Percentiles rank a stretch among this genome's conserved stretches.
These are phyloP conservation scores for Ypsolopha sequella DNA, from an alignment of 2,888 invertebrate genomes.

Conservation along the genomic window DNA sequence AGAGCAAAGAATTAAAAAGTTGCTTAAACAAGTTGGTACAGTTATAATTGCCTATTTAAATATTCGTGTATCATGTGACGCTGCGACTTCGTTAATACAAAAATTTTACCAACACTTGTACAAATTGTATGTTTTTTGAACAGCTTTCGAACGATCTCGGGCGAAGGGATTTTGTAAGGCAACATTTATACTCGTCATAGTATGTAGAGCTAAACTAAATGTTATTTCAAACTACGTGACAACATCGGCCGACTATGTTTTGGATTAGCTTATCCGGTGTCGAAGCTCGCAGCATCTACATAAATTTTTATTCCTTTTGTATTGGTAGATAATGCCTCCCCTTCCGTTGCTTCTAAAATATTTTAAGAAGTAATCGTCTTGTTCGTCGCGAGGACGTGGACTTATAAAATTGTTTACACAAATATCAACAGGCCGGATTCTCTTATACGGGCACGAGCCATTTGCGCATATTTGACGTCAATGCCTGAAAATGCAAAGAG, in stretches of 20 bases:
- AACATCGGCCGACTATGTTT: constrained; percentile 16
- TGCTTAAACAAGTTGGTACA: background rate
- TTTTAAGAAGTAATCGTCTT: no score
- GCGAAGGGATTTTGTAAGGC: constrained; percentile 27
- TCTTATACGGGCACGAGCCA: constrained; percentile 25
- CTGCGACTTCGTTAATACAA: background rate
- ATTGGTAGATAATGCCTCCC: background rate
- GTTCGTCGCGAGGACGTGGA: background rate
- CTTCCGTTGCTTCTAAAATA: no score
- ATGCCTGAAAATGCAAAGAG: constrained; percentile 36
- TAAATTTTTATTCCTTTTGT: background rate
- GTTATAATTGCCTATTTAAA: background rate
- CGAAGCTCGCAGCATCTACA: no score
- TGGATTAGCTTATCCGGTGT: constrained; percentile 34
- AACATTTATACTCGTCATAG: constrained; percentile 29
- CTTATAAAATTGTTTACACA: background rate
- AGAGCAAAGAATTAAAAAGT: background rate
- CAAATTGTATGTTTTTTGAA: background rate
- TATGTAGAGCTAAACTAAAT: constrained; percentile 32
- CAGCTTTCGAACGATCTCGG: constrained; percentile 4
- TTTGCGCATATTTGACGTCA: constrained; percentile 38
- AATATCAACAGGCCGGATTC: constrained; percentile 5
- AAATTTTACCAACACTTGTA: no score
- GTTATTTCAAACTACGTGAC: constrained; percentile 3
- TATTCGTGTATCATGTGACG: background rate